Evolutionary conservation across 2,888 invertebrate genomes (phyloP), one percentile per base, ranked within the genome.

Genomic region (Phasia obesa): DNA sequence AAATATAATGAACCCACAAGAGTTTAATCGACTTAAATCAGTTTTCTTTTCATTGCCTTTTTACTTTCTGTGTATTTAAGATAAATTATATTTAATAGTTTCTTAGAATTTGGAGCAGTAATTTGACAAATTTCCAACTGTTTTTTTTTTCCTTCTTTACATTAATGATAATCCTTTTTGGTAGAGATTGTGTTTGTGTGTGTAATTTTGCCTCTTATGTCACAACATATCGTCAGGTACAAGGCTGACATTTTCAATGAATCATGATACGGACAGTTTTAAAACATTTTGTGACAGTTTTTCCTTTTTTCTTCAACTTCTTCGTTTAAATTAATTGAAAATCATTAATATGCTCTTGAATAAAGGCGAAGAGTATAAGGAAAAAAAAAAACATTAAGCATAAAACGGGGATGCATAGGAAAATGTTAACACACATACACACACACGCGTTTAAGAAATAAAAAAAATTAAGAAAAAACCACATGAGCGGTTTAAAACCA

Each of bases 221-320:
- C 75, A 83, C 83, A 83, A 83, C 79, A 79, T 51, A 59, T 71
- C 53, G 67, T 44, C 79, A 79, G 79, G 60, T 83, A 79, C 25
- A 64, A 55, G 49, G 62, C 57, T 79, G 83, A 83, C 67, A 76
- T 79, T 79, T 76, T 79, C 83, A 71, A 79, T 83, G 75, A 83
- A 83, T 79, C 79, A 83, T 71, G 67, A 57, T 47, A 77, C 23
- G 79, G 38, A 65, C 70, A 59, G 57, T 59, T 70, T 79, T 65
- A 55, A 75, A 64, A 78, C 53, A 71, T 64, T 75, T 79, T 79
- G 83, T 79, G 83, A 83, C 83, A 83, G 75, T 79, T 83, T 67
- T 76, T 44, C 60, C 64, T 47, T 75, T 79, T 44, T 55, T 47
- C 25, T 31, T n/a, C 31, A 25, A 27, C 64, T 65, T 47, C 47